phyloP scores from a whole-genome alignment of 2,797 vertebrate genomes.

The Urophycis tenuis region DNA sequence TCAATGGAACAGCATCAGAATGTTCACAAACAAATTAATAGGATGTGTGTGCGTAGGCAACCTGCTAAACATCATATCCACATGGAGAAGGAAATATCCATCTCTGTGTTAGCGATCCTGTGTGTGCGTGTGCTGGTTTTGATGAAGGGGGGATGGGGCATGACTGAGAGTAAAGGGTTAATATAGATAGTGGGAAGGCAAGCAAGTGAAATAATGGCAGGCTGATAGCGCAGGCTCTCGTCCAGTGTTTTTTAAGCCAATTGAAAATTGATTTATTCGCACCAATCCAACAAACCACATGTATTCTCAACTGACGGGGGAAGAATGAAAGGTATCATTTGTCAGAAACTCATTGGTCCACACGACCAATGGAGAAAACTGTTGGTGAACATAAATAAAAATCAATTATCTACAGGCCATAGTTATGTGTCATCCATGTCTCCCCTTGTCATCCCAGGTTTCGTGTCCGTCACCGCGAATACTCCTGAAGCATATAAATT shows the following conservation, averaged over 20 bases:
- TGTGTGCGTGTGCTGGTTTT: slow-evolving; percentile 40
- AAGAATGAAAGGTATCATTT: slow-evolving; percentile 74
- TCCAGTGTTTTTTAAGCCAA: slow-evolving; percentile 61
- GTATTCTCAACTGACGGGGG: slow-evolving; percentile 67
- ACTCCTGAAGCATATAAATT: slow-evolving; percentile 17
- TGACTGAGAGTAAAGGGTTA: slow-evolving; percentile 47
- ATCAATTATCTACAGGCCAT: slow-evolving; percentile 57
- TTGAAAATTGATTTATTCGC: slow-evolving; percentile 71
- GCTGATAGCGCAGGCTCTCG: slow-evolving; percentile 57
- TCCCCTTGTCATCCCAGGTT: slow-evolving; percentile 42
- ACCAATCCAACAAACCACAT: slow-evolving; percentile 64
- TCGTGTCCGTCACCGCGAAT: slow-evolving; percentile 29
- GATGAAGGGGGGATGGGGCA: slow-evolving; percentile 2
- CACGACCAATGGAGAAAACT: slow-evolving; percentile 57
- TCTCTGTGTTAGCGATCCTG: slow-evolving; percentile 58
- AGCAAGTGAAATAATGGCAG: slow-evolving; percentile 66
- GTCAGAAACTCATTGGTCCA: slow-evolving; percentile 68
- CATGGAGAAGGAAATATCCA: slow-evolving; percentile 2
- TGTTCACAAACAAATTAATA: neutral
- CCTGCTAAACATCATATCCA: neutral
- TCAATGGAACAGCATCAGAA: neutral
- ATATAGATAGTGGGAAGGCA: slow-evolving; percentile 51
- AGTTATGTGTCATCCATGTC: slow-evolving; percentile 59
- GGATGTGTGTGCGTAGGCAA: neutral
- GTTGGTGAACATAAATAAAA: slow-evolving; percentile 68